A percentile compares a stretch with the other conserved stretches of the same genome.
Evolutionary conservation across 2,797 vertebrate genomes (phyloP).

Genomic region (Triplophysa bombifrons): DNA sequence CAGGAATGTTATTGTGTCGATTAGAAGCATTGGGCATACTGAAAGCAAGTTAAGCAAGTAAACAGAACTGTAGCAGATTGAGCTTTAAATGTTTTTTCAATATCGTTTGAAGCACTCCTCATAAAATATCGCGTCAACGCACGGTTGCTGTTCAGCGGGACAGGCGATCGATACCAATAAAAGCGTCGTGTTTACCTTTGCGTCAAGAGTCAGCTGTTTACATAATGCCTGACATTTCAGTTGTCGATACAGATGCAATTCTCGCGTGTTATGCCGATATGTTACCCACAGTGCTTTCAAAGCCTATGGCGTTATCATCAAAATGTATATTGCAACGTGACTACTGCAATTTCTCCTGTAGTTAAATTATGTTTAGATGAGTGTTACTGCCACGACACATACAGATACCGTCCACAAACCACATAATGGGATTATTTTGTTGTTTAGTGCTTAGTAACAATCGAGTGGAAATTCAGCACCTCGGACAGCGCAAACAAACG

Average conservation of each 20-base stretch:
- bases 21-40: neutral
- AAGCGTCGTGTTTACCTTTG: neutral
- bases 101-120: neutral
- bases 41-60: neutral
- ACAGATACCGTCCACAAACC: neutral
- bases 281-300: neutral
- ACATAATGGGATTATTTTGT: neutral
- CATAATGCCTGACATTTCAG: constrained; percentile 15
- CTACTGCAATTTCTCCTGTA: no score
- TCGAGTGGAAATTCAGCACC: constrained; percentile 12
- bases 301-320: neutral
- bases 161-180: constrained; percentile 25
- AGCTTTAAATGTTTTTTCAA: constrained; percentile 9
- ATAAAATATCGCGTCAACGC: neutral
- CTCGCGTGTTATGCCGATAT: neutral
- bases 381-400: neutral
- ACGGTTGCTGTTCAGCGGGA: neutral
- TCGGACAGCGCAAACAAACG: neutral
- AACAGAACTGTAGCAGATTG: neutral
- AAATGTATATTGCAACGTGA: neutral
- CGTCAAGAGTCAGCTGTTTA: neutral
- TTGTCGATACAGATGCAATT: constrained; percentile 4
- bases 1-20: neutral
- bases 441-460: neutral
- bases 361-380: neutral